phyloP scores from a whole-genome alignment of 2,888 invertebrate genomes.

The Charanyca ferruginea region DNA sequence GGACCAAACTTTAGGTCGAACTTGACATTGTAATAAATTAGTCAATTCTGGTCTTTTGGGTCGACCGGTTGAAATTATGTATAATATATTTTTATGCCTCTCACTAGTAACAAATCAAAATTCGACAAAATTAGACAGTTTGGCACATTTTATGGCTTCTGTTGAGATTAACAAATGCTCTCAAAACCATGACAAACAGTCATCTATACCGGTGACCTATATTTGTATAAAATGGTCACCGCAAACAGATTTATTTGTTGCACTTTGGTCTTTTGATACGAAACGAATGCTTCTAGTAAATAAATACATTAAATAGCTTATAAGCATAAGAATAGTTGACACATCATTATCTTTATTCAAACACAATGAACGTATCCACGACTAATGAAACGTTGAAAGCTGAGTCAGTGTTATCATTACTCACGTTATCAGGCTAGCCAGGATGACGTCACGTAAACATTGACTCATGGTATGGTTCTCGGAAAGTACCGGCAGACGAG shows the following conservation, averaged over 20 bases:
- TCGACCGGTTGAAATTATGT: too few species aligned
- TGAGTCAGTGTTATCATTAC: conserved; percentile 59
- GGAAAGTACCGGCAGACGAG: conserved; percentile 59
- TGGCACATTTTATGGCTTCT: neutral
- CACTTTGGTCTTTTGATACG: conserved; percentile 20
- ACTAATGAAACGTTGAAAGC: conserved; percentile 20
- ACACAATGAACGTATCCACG: conserved; percentile 21
- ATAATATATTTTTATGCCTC: too few species aligned
- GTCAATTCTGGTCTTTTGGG: conserved; percentile 7
- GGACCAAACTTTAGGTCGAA: conserved; percentile 7
- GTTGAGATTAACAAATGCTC: too few species aligned
- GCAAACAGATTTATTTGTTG: neutral
- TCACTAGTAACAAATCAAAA: too few species aligned
- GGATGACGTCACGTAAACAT: conserved; percentile 61
- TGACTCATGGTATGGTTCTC: conserved; percentile 56
- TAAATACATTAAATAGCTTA: conserved; percentile 14
- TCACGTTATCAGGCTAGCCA: conserved; percentile 59
- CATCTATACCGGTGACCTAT: neutral
- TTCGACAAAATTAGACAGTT: neutral
- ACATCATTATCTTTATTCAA: conserved; percentile 3
- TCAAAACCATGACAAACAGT: neutral
- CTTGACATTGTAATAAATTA: neutral
- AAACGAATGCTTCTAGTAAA: neutral
- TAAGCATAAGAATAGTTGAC: neutral
- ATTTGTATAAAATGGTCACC: neutral